phyloP scores from a whole-genome alignment of 2,113 vertebrate genomes.

The Kryptolebias marmoratus region DNA sequence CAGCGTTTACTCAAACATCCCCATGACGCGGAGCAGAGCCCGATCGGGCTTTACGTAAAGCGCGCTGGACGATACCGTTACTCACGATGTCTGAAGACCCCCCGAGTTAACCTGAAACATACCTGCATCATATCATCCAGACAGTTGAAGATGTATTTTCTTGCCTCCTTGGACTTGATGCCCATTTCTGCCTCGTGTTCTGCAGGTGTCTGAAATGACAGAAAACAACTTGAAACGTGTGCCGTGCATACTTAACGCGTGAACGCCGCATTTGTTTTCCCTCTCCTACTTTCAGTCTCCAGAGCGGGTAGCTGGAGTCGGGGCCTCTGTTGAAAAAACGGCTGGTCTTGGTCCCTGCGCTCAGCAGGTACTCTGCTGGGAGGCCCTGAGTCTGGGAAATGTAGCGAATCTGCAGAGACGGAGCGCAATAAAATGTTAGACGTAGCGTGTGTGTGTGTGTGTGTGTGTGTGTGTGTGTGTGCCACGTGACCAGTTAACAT shows the following conservation, averaged over 20 bases:
- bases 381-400: conserved; percentile 99
- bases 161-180: conserved; percentile 84
- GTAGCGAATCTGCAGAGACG: conserved; percentile 89
- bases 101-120: neutral
- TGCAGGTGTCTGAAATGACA: conserved; percentile 85
- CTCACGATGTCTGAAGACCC: neutral
- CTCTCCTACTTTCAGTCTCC: conserved; percentile 89
- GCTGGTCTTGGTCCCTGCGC: conserved; percentile 96
- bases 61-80: no score
- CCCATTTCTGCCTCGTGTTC: conserved; percentile 97
- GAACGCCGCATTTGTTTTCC: neutral
- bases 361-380: conserved; percentile 96
- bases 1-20: neutral
- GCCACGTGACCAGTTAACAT: no score
- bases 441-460: no score
- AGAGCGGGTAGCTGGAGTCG: conserved; percentile 93
- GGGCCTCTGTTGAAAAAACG: conserved; percentile 98
- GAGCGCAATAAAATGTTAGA: neutral
- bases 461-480: no score
- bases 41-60: no score
- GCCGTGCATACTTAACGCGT: no score
- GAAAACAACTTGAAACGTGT: accelerated
- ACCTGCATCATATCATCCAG: conserved; percentile 98
- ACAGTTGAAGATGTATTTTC: conserved; percentile 94
- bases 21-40: neutral